Base-by-base conservation (phyloP, 2,888 invertebrate species). In the Proisotoma minuta region DNA sequence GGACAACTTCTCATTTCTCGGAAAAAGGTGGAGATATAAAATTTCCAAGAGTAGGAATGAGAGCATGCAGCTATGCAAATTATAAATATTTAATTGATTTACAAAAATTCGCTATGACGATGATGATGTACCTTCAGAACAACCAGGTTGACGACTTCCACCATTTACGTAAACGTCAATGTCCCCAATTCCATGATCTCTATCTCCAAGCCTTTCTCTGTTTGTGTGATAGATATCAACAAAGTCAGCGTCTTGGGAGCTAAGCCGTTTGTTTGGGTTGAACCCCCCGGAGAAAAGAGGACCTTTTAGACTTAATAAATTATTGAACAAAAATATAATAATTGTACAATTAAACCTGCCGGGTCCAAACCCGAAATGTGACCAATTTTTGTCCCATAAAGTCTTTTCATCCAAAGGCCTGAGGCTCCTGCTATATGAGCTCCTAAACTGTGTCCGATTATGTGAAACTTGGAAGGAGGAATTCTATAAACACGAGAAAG, bases 21-120 rank as follows among this genome's bases (percentile, higher is more conserved):
- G 12, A 23, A n/a, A 24, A 34, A 34, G 5, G 50, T 24, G 28
- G 60, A 50, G 47, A 49, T 57, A 49, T 51, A 68, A 5, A 63
- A 27, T 39, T 54, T 49, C 49, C 53, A 63, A 1, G 68, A 57
- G 51, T 59, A 68, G 2, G 59, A 56, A 51, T 68, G 65, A 54
- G 65, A 65, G 62, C 68, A 65, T 12, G 34, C 34, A 34, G 12
- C 34, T 34, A 10, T n/a, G n/a, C n/a, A n/a, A n/a, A n/a, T n/a
- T n/a, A n/a, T n/a, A n/a, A n/a, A n/a, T n/a, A n/a, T n/a, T n/a
- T n/a, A n/a, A n/a, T n/a, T n/a, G n/a, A n/a, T n/a, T n/a, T n/a
- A n/a, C n/a, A n/a, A n/a, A n/a, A n/a, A n/a, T n/a, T n/a, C n/a
- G n/a, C n/a, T n/a, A n/a, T n/a, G n/a, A n/a, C n/a, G n/a, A n/a